phyloP scores from a whole-genome alignment of 2,888 invertebrate genomes.

The Drosophila neoperkinsi region DNA sequence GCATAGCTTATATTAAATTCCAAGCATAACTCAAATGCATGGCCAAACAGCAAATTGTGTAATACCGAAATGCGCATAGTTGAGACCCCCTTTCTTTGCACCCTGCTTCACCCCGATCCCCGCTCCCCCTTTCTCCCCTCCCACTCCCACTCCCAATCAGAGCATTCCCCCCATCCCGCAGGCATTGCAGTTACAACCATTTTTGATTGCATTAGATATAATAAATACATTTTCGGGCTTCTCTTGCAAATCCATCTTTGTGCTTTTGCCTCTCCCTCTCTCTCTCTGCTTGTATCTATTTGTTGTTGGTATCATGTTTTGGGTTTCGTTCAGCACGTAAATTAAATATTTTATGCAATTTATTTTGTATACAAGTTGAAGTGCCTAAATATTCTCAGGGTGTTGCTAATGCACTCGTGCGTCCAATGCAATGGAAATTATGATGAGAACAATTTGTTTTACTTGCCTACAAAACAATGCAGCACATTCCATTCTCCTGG shows the following conservation, averaged over 20 bases:
- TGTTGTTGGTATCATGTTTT: constrained; percentile 9
- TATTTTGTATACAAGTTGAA: constrained; percentile 69
- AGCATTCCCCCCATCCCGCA: constrained; percentile 19
- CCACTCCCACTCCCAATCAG: background rate
- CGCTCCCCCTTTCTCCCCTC: background rate
- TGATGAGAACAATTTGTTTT: constrained; percentile 20
- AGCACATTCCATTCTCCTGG: constrained; percentile 8
- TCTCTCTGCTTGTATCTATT: background rate
- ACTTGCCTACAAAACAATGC: constrained; percentile 25
- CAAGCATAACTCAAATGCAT: constrained; percentile 56
- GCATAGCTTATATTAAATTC: constrained; percentile 67
- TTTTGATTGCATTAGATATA: constrained; percentile 73
- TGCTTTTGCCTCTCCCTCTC: background rate
- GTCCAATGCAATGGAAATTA: constrained; percentile 59
- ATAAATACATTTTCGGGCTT: constrained; percentile 45
- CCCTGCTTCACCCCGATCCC: no score
- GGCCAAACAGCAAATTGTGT: constrained; percentile 44
- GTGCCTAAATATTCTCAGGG: constrained; percentile 62
- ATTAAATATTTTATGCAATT: constrained; percentile 79
- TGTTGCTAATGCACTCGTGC: constrained; percentile 71
- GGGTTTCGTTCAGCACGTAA: constrained; percentile 55
- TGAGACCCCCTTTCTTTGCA: background rate
- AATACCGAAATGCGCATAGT: constrained; percentile 62
- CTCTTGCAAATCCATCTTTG: constrained; percentile 4
- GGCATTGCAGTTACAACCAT: constrained; percentile 68